Evolutionary conservation across 2,113 vertebrate species (phyloP).

Genomic region (Proteles cristata): DNA sequence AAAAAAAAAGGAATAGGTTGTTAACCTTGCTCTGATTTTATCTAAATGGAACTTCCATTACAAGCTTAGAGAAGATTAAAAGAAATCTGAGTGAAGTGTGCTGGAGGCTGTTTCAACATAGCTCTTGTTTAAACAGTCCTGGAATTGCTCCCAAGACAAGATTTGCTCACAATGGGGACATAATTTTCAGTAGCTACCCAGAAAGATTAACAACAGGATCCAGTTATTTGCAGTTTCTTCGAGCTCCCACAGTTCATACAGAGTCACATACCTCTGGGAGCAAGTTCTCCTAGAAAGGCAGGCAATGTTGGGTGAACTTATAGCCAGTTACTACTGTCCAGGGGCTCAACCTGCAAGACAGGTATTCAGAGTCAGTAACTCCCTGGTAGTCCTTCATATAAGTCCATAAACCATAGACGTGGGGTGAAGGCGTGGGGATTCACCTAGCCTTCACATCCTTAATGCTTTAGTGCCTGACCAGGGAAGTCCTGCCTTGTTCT

Average conservation of each 20-base stretch:
- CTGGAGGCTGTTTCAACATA: not conserved
- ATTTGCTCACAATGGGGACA: not conserved
- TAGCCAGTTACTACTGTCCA: not conserved
- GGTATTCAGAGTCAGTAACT: constrained; percentile 15
- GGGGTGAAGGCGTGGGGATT: not conserved
- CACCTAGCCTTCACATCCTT: not conserved
- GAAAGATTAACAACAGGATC: not conserved
- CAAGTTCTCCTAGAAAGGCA: not conserved
- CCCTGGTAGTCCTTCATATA: not conserved
- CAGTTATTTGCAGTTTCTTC: not conserved
- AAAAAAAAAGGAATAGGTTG: not conserved
- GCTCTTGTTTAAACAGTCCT: not conserved
- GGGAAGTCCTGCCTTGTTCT: not conserved
- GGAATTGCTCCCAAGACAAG: not conserved
- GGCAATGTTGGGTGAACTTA: not conserved
- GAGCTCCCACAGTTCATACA: not conserved
- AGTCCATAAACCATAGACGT: not conserved
- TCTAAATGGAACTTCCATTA: constrained; percentile 7
- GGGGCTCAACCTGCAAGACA: not conserved
- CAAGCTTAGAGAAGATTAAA: not conserved
- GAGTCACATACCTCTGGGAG: not conserved
- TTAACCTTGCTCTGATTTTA: constrained; percentile 19
- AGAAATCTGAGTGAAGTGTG: not conserved
- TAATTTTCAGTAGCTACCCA: not conserved
- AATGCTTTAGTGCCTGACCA: not conserved